Evolutionary conservation across 30 jellyfish, hydroid and myxozoan species (phyloP).

Genomic region (Aurelia sp.): DNA sequence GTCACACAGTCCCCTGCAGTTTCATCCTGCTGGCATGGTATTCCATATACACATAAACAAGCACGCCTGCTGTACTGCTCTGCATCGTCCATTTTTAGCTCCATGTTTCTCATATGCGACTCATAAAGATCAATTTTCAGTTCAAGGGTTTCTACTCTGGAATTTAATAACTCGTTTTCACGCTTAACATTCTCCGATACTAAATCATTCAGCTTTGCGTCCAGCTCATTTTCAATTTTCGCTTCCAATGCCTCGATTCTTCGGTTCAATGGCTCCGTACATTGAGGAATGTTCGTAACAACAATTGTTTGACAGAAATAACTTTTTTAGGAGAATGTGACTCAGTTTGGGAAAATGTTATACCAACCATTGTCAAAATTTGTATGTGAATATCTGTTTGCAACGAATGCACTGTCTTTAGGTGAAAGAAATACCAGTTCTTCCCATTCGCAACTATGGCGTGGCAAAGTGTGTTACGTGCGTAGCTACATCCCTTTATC

Average conservation of each 20-base stretch:
- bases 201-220: background rate
- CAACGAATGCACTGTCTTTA: too few species aligned
- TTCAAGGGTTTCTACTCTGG: conserved; percentile 27
- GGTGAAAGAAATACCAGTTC: too few species aligned
- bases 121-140: conserved; percentile 20
- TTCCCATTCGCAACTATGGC: too few species aligned
- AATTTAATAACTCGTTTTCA: conserved; percentile 6
- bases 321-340: too few species aligned
- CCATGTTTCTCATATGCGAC: conserved; percentile 5
- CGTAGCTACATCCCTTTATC: too few species aligned
- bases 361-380: too few species aligned
- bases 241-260: conserved; percentile 10
- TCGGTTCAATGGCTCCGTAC: conserved; percentile 25
- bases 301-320: too few species aligned
- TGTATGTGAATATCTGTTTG: too few species aligned
- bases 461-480: too few species aligned
- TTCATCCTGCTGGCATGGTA: conserved; percentile 20
- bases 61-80: background rate
- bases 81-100: conserved; percentile 30
- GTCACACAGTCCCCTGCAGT: conserved; percentile 9
- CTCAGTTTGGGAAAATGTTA: too few species aligned
- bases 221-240: conserved; percentile 8
- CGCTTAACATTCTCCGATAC: background rate
- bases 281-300: too few species aligned
- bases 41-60: background rate